A percentile compares a stretch with the other conserved stretches of the same genome.
These are phyloP conservation scores for Eudyptes chrysolophus DNA, from an alignment of 2,113 vertebrate species.

Conservation along the genomic window DNA sequence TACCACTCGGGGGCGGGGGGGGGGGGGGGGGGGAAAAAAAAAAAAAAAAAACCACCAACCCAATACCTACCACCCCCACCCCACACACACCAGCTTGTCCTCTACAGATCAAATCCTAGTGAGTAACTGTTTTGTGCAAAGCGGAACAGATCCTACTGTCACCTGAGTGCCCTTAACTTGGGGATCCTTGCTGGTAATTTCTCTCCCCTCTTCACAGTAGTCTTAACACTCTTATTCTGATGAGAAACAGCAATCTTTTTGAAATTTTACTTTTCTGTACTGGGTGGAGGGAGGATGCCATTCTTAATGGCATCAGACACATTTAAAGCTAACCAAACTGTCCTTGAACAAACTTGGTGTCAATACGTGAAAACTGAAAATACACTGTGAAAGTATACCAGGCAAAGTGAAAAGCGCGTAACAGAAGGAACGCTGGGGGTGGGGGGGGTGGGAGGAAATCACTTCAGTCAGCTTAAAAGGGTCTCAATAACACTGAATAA, in stretches of 20 bases:
- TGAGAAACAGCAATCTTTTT: not conserved
- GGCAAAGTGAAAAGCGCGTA: not conserved
- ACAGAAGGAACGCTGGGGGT: not conserved
- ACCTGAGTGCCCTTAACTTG: rapidly evolving
- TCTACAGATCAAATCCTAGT: not conserved
- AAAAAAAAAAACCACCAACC: too few relatives aligned
- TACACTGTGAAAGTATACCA: not conserved
- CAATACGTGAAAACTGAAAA: not conserved
- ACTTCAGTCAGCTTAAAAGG: not conserved
- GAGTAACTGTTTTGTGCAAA: not conserved
- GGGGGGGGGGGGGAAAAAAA: rapidly evolving
- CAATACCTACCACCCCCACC: too few relatives aligned
- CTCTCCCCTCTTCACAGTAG: not conserved
- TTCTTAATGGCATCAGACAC: not conserved
- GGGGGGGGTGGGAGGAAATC: rapidly evolving
- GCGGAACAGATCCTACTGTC: not conserved
- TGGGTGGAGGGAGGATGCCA: not conserved
- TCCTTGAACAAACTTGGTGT: not conserved
- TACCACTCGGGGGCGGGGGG: rapidly evolving
- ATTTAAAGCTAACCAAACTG: not conserved
- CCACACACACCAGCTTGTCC: not conserved
- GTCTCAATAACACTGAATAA: not conserved
- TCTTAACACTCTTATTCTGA: not conserved
- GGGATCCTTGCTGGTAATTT: not conserved
- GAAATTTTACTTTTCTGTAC: not conserved